Conservation (phyloP, 2,888 invertebrate species). For the Seladonia tumulorum region DNA sequence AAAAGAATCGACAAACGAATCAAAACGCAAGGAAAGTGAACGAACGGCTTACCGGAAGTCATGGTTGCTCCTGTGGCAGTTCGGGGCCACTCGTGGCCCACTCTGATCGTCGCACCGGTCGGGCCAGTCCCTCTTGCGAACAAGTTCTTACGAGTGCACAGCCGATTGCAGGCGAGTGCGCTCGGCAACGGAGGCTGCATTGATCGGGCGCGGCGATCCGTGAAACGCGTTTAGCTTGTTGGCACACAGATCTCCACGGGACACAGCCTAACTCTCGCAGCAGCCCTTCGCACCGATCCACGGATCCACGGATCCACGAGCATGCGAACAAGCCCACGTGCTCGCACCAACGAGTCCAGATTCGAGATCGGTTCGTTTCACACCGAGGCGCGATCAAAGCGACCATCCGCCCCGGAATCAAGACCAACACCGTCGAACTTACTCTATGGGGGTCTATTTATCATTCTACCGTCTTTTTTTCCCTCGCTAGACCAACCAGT, state of each 20-base stretch:
- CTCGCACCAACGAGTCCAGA: not conserved
- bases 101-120: not conserved
- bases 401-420: constrained; percentile 1
- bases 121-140: constrained; percentile 19
- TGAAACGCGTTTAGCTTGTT: constrained; percentile 84
- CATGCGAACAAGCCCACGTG: constrained; percentile 52
- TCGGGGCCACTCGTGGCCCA: not conserved
- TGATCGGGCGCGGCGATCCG: constrained; percentile 82
- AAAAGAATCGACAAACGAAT: too few species aligned
- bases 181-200: constrained; percentile 69
- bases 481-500: not conserved
- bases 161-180: not conserved
- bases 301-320: constrained; percentile 27
- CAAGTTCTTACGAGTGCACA: constrained; percentile 61
- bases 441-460: not conserved
- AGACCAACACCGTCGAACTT: not conserved
- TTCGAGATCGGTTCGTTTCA: constrained; percentile 32
- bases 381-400: constrained; percentile 28
- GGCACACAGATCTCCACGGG: constrained; percentile 82
- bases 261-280: constrained; percentile 61
- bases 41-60: not conserved
- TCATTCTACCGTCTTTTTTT: not conserved
- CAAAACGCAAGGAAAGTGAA: not conserved
- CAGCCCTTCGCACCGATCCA: constrained; percentile 61
- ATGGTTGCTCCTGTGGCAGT: not conserved